Evolutionary conservation across 2,888 invertebrate genomes (phyloP), one percentile per base, ranked within the genome.

Genomic region (Scotopteryx bipunctaria): DNA sequence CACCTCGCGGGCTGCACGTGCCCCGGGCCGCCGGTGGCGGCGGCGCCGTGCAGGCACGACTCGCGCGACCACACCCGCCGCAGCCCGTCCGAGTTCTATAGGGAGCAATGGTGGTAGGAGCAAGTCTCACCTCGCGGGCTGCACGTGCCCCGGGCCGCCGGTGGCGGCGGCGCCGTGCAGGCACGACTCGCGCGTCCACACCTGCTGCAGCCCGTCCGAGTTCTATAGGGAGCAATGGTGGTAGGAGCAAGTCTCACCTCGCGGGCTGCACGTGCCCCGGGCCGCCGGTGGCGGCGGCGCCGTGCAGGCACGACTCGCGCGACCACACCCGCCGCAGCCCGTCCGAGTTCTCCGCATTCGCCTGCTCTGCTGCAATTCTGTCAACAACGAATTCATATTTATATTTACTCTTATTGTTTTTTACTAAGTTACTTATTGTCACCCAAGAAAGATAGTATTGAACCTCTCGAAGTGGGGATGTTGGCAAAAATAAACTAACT

Each of bases 111-210:
- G n/a, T n/a, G n/a, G n/a, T n/a, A n/a, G 25, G 25, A 25, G 1
- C 2, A 11, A 8, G 27, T 11, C 54, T 57, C 63, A 74, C 72
- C 73, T 78, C 48, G 75, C 65, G 14, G 67, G 56, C 31, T 70
- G 62, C 42, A 68, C 61, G 52, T 74, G 62, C 57, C 89, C 91
- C n/a, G 94, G 93, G 1, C 94, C 94, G 32, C 94, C 94, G 37
- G 93, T 94, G 23, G 94, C 94, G 5, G 94, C 93, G 23, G 93
- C 92, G 61, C 93, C 93, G 76, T 95, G 95, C 36, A 95, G 89
- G 81, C 93, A 95, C 75, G 95, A 93, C 71, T 95, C 95, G 11
- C 96, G 89, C 1, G 94, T 94, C 92, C 94, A 95, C 44, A 94
- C 92, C 27, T 27, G 9, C 1, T 21, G 21, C 8, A 3, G n/a